Percentiles rank a stretch among this genome's conserved stretches.
Conservation (phyloP, 2,113 vertebrate species). For the Lonchura striata region DNA sequence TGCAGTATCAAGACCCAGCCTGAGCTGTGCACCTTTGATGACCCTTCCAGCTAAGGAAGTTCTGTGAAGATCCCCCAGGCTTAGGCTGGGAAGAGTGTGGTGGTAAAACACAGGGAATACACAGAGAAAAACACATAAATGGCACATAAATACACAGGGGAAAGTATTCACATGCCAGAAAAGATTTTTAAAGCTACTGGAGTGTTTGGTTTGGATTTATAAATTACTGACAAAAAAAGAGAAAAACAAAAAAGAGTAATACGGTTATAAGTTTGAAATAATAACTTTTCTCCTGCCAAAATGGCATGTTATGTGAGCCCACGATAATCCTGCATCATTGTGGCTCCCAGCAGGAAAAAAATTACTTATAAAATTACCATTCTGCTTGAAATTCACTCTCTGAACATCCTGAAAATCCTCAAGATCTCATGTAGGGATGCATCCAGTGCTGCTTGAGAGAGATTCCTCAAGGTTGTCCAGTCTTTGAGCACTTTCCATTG, state of each 20-base stretch:
- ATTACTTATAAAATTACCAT: background rate
- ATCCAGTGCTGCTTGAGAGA: background rate
- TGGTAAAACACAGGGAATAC: background rate
- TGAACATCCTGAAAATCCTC: background rate
- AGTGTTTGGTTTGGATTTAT: background rate
- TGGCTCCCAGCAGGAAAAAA: background rate
- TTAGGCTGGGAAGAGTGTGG: background rate
- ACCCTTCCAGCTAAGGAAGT: background rate
- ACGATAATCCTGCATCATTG: background rate
- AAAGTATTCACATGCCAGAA: accelerated
- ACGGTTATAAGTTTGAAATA: background rate
- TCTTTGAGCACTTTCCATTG: background rate
- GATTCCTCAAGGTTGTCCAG: background rate
- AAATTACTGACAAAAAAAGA: background rate
- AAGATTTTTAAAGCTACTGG: background rate
- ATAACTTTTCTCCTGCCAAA: background rate
- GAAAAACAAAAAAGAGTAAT: background rate
- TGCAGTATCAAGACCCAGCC: background rate
- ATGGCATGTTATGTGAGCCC: background rate
- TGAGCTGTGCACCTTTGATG: background rate
- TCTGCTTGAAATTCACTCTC: background rate
- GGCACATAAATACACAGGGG: background rate
- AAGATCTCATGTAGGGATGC: background rate
- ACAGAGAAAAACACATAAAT: background rate
- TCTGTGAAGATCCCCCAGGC: background rate